These are phyloP conservation scores for Bactericera cockerelli DNA, from an alignment of 1,140 invertebrate species.

Conservation along the genomic window DNA sequence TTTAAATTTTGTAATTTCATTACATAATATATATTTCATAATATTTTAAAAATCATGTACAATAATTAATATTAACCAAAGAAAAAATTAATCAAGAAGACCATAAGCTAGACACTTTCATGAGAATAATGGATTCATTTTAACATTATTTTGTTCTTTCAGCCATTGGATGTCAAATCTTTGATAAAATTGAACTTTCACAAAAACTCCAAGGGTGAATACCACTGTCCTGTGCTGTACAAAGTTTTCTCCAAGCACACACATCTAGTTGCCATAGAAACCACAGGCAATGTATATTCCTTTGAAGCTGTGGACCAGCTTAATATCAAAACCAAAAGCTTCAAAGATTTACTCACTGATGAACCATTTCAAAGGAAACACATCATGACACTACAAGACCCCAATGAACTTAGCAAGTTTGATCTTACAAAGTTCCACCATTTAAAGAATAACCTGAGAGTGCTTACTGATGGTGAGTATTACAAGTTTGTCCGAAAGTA, in stretches of 20 bases:
- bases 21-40: too few relatives aligned
- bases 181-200: conserved; percentile 79
- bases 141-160: conserved; percentile 26
- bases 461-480: conserved; percentile 49
- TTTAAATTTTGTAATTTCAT: too few relatives aligned
- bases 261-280: conserved; percentile 80
- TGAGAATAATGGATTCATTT: too few relatives aligned
- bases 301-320: conserved; percentile 93
- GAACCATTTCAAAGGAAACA: conserved; percentile 79
- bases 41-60: too few relatives aligned
- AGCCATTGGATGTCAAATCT: conserved; percentile 67
- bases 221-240: conserved; percentile 90
- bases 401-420: conserved; percentile 80
- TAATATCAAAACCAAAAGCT: conserved; percentile 88
- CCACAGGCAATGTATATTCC: conserved; percentile 91
- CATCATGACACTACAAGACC: conserved; percentile 89
- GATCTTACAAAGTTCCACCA: conserved; percentile 92
- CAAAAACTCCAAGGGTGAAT: conserved; percentile 70
- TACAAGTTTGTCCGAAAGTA: too few relatives aligned
- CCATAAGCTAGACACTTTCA: too few relatives aligned
- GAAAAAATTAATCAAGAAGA: too few relatives aligned
- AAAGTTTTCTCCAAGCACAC: conserved; percentile 91
- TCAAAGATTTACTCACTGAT: conserved; percentile 87
- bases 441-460: conserved; percentile 81
- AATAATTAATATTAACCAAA: too few relatives aligned